These are phyloP conservation scores for Athetis lepigone DNA, from an alignment of 2,888 invertebrate species.

Conservation along the genomic window DNA sequence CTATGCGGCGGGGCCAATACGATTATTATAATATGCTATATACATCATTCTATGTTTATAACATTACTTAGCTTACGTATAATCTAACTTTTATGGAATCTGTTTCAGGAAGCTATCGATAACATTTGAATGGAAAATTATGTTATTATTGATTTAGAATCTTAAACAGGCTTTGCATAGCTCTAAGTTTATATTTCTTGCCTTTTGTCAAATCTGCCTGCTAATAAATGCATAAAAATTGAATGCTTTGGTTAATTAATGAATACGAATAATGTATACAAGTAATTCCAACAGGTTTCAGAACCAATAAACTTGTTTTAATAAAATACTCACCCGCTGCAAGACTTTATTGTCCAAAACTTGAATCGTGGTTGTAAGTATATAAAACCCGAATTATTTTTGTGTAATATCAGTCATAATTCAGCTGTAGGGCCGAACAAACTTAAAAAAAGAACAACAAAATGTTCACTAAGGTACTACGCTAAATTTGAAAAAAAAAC, in stretches of 20 bases:
- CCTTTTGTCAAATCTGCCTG: too few species aligned
- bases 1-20: too few species aligned
- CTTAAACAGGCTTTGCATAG: too few species aligned
- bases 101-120: too few species aligned
- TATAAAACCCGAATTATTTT: slow-evolving; percentile 31
- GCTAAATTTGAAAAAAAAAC: neutral
- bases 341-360: slow-evolving; percentile 17
- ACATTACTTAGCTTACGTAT: too few species aligned
- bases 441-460: slow-evolving; percentile 9
- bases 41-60: too few species aligned
- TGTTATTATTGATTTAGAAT: too few species aligned
- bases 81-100: too few species aligned
- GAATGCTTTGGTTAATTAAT: too few species aligned
- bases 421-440: slow-evolving; percentile 2
- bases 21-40: too few species aligned
- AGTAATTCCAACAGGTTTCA: slow-evolving; percentile 24
- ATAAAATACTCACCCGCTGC: slow-evolving; percentile 6
- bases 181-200: neutral
- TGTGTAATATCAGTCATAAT: slow-evolving; percentile 36
- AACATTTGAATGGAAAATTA: too few species aligned
- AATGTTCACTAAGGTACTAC: slow-evolving; percentile 26
- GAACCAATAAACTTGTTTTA: slow-evolving; percentile 8
- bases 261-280: neutral
- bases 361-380: slow-evolving; percentile 24
- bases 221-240: too few species aligned